A percentile compares a stretch with the other conserved stretches of the same genome.
phyloP scores from a whole-genome alignment of 2,797 vertebrate species.

The Myiothlypis chrysogaster region DNA sequence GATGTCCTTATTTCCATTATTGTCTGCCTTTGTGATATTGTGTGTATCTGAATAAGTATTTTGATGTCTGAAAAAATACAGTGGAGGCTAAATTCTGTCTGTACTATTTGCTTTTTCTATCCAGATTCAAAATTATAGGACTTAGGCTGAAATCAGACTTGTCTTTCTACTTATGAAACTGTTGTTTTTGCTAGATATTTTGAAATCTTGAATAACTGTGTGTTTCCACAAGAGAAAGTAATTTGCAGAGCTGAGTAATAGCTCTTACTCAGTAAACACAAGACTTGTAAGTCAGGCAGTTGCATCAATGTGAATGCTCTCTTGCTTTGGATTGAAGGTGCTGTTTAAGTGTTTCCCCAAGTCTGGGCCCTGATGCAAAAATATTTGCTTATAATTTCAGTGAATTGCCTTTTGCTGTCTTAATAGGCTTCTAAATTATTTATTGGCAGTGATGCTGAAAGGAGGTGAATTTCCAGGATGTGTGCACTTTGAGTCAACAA shows the following conservation, averaged over 20 bases:
- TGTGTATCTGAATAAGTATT: not conserved
- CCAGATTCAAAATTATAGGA: not conserved
- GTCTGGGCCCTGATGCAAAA: not conserved
- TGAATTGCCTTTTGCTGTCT: constrained; percentile 18
- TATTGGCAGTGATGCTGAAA: not conserved
- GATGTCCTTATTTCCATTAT: not conserved
- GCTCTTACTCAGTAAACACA: not conserved
- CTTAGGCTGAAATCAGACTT: not conserved
- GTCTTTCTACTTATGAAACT: not conserved
- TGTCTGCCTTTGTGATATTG: not conserved
- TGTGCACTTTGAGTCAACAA: not conserved
- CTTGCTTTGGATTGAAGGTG: not conserved
- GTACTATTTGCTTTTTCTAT: not conserved
- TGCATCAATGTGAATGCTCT: not conserved
- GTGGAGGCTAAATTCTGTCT: not conserved
- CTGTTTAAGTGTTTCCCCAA: not conserved
- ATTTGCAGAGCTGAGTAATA: not conserved
- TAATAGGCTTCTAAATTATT: constrained; percentile 25
- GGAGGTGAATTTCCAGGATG: not conserved
- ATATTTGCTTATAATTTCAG: constrained; percentile 16
- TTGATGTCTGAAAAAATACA: not conserved
- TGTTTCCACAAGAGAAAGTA: not conserved
- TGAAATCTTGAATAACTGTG: not conserved
- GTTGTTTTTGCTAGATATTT: not conserved
- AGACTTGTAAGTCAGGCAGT: not conserved